Evolutionary conservation across 2,888 invertebrate genomes (phyloP), one percentile per base, ranked within the genome.

Genomic region (Nasonia oneida): DNA sequence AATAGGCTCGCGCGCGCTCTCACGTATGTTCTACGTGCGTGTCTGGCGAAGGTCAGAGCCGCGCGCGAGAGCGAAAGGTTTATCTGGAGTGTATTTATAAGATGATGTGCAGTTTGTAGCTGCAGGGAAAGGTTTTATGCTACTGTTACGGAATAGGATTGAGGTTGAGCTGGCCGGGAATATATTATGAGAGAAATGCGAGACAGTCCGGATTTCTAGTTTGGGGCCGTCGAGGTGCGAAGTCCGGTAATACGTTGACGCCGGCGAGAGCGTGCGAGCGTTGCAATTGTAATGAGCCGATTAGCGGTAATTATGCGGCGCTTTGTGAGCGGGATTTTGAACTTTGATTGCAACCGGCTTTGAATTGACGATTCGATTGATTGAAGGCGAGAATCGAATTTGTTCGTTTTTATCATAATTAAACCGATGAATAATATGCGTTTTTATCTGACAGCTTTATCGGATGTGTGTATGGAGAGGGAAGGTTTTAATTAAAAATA

Each of bases 111-210:
- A 47, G 47, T 47, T 1, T 12, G 2, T 47, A 47, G 6, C 12
- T 37, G 50, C 37, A 64, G 4, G 50, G 1, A 18, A 39, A 39
- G 57, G 57, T 47, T 10, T n/a, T 37, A 37, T 37, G 37, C 6
- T 29, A 15, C 12, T 79, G 18, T 78, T 81, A 81, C 82, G 70
- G 75, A 85, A 85, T 79, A 79, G 79, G 74, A 85, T 85, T 64
- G 85, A 81, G 82, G 79, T 64, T 82, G 85, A 81, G 85, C 79
- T 53, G 53, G 18, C 79, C 18, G 53, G 18, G 18, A 53, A 18
- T 53, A 53, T 53, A 53, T 53, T 18, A 53, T 5, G 10, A 53
- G 53, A 53, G 53, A 18, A 53, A 18, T 18, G 53, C 53, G 53
- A 53, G 18, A 18, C 53, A 18, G 18, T 53, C 18, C 37, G 37